Evolutionary conservation across 2,797 vertebrate genomes (phyloP), one percentile per base, ranked within the genome.

Genomic region (Urosaurus nigricauda): DNA sequence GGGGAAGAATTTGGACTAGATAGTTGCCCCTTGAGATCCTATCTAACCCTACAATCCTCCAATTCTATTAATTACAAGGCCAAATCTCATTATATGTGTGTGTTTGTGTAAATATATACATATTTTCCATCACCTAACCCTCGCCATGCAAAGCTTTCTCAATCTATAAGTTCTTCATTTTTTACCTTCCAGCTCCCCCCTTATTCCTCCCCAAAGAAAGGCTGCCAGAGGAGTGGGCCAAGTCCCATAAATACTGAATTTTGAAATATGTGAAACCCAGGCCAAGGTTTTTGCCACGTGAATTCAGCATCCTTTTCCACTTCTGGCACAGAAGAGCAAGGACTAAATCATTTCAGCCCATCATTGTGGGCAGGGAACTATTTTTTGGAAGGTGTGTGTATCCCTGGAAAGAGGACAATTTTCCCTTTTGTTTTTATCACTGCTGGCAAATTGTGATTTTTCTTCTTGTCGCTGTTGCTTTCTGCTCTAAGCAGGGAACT

Each of bases 201-300:
- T 80, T 80, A 37, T 21, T 80, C 79, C 53, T 60, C 56, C 37
- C n/a, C 0, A 56, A 58, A 58, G 79, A 58, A 37, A 60, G 35
- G 37, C 60, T 58, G 35, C 17, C 56, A 60, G 79, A 37, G 21
- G 58, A 60, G 26, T 35, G 37, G 53, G 26, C n/a, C 79, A 60
- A 60, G 26, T 81, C 56, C 37, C 37, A 81, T 40, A 60, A 81
- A 81, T 40, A 21, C 79, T 60, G 79, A 81, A 81, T 60, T 60
- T 21, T 21, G 58, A 60, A 60, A 21, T 60, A 60, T 60, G 58
- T 6, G 5, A 19, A 60, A 60, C 58, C 58, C 17, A 60, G 58
- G 17, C 58, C 12, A 81, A 81, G 2, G 5, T 40, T 37, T 71
- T 40, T 21, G 21, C 4, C 37, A 21, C 37, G 79, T 11, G n/a